Percentiles rank a stretch among this genome's conserved stretches.
phyloP scores from a whole-genome alignment of 2,797 vertebrate genomes.

The Chromobotia macracanthus region DNA sequence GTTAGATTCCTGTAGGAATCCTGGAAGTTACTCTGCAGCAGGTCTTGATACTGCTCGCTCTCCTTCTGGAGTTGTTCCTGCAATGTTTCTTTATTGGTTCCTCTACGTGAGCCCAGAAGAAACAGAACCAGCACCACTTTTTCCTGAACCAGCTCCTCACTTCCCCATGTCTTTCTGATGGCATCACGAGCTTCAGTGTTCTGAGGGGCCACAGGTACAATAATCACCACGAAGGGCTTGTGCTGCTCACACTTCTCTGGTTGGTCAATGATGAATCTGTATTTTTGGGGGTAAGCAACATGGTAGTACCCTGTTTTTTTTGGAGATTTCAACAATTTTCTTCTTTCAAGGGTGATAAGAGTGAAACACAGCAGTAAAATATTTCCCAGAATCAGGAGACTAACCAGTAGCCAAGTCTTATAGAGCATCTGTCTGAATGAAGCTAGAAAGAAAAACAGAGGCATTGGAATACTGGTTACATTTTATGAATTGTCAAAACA shows the following conservation, averaged over 20 bases:
- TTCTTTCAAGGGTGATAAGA: background rate
- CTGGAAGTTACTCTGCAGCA: conserved; percentile 78
- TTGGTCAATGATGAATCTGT: conserved; percentile 74
- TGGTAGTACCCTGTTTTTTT: conserved; percentile 55
- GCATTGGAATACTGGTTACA: background rate
- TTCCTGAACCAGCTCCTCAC: conserved; percentile 64
- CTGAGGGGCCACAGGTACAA: conserved; percentile 65
- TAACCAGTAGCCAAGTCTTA: conserved; percentile 13
- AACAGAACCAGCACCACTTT: conserved; percentile 75
- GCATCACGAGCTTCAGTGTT: conserved; percentile 48
- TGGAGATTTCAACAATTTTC: background rate
- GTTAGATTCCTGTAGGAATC: conserved; percentile 81
- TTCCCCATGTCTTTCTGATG: conserved; percentile 81
- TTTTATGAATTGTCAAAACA: background rate
- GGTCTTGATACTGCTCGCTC: conserved; percentile 64
- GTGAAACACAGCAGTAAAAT: conserved; percentile 14
- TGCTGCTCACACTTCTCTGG: conserved; percentile 62
- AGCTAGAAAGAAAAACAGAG: background rate
- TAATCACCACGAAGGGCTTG: conserved; percentile 75
- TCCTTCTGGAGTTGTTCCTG: conserved; percentile 65
- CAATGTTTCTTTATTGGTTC: background rate
- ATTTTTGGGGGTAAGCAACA: conserved; percentile 67
- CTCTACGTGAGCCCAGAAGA: conserved; percentile 67
- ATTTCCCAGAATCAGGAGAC: conserved; percentile 13
- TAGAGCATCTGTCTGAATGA: conserved; percentile 21